Base-by-base conservation (phyloP, 2,888 invertebrate genomes). In the Flexamia atlantica region DNA sequence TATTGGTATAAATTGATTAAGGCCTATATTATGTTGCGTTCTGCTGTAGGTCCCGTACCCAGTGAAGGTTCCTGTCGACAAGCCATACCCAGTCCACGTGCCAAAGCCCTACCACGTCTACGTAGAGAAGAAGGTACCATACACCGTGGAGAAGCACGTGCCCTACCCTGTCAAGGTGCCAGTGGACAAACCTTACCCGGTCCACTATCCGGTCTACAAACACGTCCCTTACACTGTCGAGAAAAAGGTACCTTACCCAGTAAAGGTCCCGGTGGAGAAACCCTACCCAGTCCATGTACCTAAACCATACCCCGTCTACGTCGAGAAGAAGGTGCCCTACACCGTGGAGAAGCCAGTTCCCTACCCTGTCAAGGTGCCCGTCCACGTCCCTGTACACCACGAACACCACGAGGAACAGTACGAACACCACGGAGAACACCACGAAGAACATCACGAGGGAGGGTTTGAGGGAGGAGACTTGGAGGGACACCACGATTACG, bases 291-390 rank as follows among this genome's bases (percentile, higher is more conserved):
- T 96, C 3, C 94, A 95, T 87, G 93, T 96, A 40, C 95, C 96
- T 40, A 94, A 95, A 86, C 95, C 96, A 4, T 94, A 94, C 89
- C 96, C 96, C 94, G 93, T 95, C 0, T 93, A 92, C 72, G 94
- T 96, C 0, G 95, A 95, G 88, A 95, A 95, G 89, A 94, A 93
- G 82, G 94, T 95, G 79, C 95, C 95, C 0, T 95, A 95, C 90
- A 85, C 94, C 85, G 95, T 96, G 0, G 95, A 95, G 85, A 95
- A 95, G 89, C 95, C 94, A 53, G 94, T 95, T 86, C 96, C 96
- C 32, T 93, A 94, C 87, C 92, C 92, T 74, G 36, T 88, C 25
- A 88, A 92, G 91, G 92, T 93, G 90, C 94, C 94, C 86, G 93
- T 95, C 46, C 94, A 94, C 87, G 93, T 95, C 50, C 90, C 95